These are phyloP conservation scores for Eupithecia tripunctaria DNA, from an alignment of 2,888 invertebrate genomes.

Conservation along the genomic window DNA sequence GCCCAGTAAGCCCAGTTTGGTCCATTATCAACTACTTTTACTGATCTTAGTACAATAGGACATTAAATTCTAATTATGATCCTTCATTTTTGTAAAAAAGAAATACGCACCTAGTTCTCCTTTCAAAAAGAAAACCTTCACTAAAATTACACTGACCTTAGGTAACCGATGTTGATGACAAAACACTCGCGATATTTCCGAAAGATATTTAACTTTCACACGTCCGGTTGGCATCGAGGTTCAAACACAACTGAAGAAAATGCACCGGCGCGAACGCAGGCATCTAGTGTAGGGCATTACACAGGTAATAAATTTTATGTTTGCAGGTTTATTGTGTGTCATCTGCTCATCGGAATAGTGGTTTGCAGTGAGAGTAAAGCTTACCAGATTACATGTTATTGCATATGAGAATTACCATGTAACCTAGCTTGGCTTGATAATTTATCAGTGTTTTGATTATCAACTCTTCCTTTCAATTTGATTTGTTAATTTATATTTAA, in stretches of 20 bases:
- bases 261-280: slow-evolving; percentile 46
- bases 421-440: neutral
- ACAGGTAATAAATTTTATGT: slow-evolving; percentile 34
- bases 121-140: slow-evolving; percentile 20
- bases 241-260: slow-evolving; percentile 48
- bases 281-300: slow-evolving; percentile 37
- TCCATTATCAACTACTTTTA: slow-evolving; percentile 21
- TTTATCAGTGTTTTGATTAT: too few relatives aligned
- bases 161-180: slow-evolving; percentile 24
- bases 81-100: neutral
- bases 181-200: slow-evolving; percentile 35
- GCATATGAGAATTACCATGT: neutral
- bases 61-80: neutral
- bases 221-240: slow-evolving; percentile 46
- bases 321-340: slow-evolving; percentile 39
- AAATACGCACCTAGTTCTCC: neutral
- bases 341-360: slow-evolving; percentile 17
- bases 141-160: slow-evolving; percentile 42
- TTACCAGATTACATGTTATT: neutral
- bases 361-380: slow-evolving; percentile 14
- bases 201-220: slow-evolving; percentile 15
- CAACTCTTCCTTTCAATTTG: too few relatives aligned
- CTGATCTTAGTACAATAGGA: slow-evolving; percentile 1
- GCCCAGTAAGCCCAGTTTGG: slow-evolving; percentile 21
- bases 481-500: too few relatives aligned